These are phyloP conservation scores for Protonemura montana DNA, from an alignment of 2,888 invertebrate species.

Conservation along the genomic window DNA sequence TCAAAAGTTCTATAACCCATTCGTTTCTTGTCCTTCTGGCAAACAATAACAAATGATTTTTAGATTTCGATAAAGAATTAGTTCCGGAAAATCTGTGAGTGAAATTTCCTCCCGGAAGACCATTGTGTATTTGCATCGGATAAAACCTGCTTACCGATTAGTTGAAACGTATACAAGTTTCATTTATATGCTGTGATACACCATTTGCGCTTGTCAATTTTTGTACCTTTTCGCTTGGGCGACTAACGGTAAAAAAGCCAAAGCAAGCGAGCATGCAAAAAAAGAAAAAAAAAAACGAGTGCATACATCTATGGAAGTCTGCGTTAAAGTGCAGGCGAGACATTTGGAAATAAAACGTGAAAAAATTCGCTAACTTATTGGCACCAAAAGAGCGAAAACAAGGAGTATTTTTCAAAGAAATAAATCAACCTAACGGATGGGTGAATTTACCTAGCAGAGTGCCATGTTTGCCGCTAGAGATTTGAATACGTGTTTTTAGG, in stretches of 20 bases:
- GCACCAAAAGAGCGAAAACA: neutral
- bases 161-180: neutral
- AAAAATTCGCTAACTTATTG: neutral
- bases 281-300: neutral
- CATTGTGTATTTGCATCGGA: neutral
- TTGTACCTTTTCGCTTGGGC: neutral
- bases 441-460: neutral
- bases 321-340: neutral
- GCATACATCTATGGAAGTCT: neutral
- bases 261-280: neutral
- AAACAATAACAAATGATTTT: neutral
- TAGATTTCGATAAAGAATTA: neutral
- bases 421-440: neutral
- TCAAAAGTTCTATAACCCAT: neutral
- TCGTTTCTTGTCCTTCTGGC: neutral
- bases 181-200: no score
- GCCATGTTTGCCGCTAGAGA: conserved; percentile 16
- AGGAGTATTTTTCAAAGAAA: neutral
- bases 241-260: neutral
- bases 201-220: no score
- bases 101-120: neutral
- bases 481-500: conserved; percentile 1
- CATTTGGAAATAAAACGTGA: neutral
- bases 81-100: neutral
- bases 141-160: neutral